Evolutionary conservation across 2,797 vertebrate species (phyloP).

Genomic region (Onychomys leucogaster): DNA sequence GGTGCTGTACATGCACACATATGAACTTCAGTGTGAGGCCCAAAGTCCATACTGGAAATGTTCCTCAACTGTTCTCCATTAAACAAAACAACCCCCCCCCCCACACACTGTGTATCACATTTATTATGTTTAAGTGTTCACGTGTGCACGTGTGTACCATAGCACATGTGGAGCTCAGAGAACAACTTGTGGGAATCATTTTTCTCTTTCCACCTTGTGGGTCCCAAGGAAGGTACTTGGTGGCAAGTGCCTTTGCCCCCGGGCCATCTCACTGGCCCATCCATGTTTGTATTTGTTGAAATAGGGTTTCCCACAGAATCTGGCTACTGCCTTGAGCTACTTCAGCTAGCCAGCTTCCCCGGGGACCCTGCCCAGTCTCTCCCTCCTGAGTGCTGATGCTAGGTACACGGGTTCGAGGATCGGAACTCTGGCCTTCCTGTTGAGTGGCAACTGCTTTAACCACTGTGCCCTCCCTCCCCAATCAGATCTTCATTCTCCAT

Average conservation of each 20-base stretch:
- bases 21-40: background rate
- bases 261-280: background rate
- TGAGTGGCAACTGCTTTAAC: background rate
- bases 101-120: background rate
- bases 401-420: background rate
- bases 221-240: background rate
- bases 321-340: too few species aligned
- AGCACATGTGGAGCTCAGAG: background rate
- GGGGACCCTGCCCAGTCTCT: background rate
- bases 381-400: too few species aligned
- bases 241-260: background rate
- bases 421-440: background rate
- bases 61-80: background rate
- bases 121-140: background rate
- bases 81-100: background rate
- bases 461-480: background rate
- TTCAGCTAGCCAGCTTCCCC: background rate
- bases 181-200: background rate
- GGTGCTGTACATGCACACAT: background rate
- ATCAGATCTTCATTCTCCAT: background rate
- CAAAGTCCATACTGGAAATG: background rate
- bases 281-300: too few species aligned
- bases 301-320: background rate
- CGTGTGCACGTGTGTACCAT: background rate
- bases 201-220: background rate